Conservation (phyloP, 1,140 invertebrate genomes). For the Drosophila subpulchrella region DNA sequence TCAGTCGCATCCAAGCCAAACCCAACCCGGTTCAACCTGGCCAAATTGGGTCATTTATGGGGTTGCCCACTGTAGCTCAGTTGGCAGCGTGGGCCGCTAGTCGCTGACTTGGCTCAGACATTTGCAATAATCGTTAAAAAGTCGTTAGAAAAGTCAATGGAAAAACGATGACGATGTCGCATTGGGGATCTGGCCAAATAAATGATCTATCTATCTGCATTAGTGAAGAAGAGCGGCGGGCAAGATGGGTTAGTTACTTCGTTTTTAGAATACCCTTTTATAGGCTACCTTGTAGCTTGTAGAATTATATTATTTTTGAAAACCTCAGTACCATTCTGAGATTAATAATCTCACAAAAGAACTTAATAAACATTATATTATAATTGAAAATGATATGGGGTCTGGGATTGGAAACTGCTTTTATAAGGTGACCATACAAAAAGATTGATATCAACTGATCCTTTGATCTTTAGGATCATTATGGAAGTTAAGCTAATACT, state of each 20-base stretch:
- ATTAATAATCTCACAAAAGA: too few species aligned
- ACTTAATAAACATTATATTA: too few species aligned
- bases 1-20: slow-evolving; percentile 9
- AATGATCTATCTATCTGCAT: slow-evolving; percentile 56
- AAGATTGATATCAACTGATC: too few species aligned
- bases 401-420: too few species aligned
- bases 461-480: too few species aligned
- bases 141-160: slow-evolving; percentile 73
- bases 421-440: too few species aligned
- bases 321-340: too few species aligned
- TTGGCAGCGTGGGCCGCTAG: slow-evolving; percentile 47
- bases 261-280: background rate
- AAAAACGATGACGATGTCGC: slow-evolving; percentile 65
- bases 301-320: too few species aligned
- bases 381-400: too few species aligned
- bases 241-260: background rate
- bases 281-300: too few species aligned
- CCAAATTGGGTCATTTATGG: slow-evolving; percentile 80
- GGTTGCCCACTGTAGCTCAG: slow-evolving; percentile 47
- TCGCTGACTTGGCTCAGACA: slow-evolving; percentile 59
- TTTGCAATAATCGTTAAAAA: slow-evolving; percentile 78
- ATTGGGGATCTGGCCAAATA: slow-evolving; percentile 30
- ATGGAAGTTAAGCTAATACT: too few species aligned
- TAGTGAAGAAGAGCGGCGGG: slow-evolving; percentile 28
- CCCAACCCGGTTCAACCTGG: slow-evolving; percentile 57